Evolutionary conservation across 2,888 invertebrate species (phyloP).

Genomic region (Mechanitis messenoides): DNA sequence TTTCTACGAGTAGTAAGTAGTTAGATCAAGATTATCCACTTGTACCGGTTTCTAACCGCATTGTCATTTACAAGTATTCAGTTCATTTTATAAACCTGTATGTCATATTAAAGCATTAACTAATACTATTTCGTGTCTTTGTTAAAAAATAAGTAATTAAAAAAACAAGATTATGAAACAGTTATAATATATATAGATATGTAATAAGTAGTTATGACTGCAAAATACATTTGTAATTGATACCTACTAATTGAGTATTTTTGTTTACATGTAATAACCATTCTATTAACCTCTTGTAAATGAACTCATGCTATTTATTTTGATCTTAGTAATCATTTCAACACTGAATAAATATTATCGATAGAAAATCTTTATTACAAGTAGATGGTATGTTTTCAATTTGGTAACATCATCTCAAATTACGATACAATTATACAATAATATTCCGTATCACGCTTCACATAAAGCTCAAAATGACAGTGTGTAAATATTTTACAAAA

Average conservation of each 20-base stretch:
- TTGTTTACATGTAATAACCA: too few relatives aligned
- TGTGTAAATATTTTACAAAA: not conserved
- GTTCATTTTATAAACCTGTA: not conserved
- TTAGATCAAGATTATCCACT: conserved; percentile 10
- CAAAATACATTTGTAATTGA: too few relatives aligned
- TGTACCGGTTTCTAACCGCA: conserved; percentile 1
- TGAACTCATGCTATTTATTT: too few relatives aligned
- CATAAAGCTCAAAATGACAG: not conserved
- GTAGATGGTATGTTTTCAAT: conserved; percentile 36
- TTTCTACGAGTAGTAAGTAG: conserved; percentile 30
- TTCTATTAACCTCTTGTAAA: too few relatives aligned
- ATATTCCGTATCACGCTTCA: not conserved
- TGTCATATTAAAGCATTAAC: not conserved
- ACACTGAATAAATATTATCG: conserved; percentile 36
- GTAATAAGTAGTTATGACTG: too few relatives aligned
- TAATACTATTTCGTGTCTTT: not conserved
- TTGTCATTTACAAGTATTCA: not conserved
- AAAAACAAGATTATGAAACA: too few relatives aligned
- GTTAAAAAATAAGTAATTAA: not conserved
- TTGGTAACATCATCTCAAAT: conserved; percentile 9
- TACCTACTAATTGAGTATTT: too few relatives aligned
- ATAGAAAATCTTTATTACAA: conserved; percentile 52
- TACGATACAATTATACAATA: not conserved
- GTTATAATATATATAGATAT: too few relatives aligned
- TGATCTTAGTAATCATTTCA: too few relatives aligned